Evolutionary conservation across 2,888 invertebrate species (phyloP).

Genomic region (Xestia rhomboidea): DNA sequence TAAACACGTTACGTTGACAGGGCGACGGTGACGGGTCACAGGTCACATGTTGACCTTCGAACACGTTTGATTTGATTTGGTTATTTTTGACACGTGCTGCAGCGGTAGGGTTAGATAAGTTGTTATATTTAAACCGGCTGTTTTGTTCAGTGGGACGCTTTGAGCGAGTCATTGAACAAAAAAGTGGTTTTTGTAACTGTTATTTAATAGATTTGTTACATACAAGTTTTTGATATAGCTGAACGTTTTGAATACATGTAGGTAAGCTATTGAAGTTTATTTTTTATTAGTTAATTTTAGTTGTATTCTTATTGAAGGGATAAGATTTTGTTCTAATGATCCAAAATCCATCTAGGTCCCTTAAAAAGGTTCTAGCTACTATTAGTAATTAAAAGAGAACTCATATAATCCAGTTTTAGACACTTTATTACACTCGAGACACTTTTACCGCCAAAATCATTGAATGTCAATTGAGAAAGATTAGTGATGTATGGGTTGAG

Average conservation of each 20-base stretch:
- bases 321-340: not conserved
- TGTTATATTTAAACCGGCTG: conserved; percentile 39
- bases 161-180: not conserved
- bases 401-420: too few species aligned
- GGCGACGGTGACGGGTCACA: conserved; percentile 58
- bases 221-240: not conserved
- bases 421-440: too few species aligned
- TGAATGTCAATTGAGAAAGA: too few species aligned
- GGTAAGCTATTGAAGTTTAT: not conserved
- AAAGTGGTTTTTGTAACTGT: not conserved
- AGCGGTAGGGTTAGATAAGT: conserved; percentile 65
- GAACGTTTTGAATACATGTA: not conserved
- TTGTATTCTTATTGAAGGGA: not conserved
- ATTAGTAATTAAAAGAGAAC: too few species aligned
- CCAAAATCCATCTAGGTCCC: not conserved
- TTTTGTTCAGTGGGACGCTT: conserved; percentile 14
- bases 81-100: conserved; percentile 72
- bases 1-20: conserved; percentile 59
- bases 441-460: too few species aligned
- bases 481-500: too few species aligned
- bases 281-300: not conserved
- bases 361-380: not conserved
- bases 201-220: not conserved
- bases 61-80: conserved; percentile 67
- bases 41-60: conserved; percentile 69